Conservation (phyloP, 1,140 invertebrate species). For the Cydia strobilella region DNA sequence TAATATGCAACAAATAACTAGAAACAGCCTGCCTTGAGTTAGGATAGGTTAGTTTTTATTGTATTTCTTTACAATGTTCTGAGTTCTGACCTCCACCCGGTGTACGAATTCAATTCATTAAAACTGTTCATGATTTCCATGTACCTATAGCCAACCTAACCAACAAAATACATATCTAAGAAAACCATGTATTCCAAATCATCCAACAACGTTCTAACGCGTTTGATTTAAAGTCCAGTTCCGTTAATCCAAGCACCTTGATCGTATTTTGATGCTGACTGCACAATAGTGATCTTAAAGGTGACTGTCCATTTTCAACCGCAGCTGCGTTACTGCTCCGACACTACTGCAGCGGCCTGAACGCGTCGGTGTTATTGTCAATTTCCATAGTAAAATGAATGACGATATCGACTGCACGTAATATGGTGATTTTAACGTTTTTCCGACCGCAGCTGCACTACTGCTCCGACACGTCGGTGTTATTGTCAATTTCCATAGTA, state of each 20-base stretch:
- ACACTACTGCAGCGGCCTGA: too few relatives aligned
- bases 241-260: neutral
- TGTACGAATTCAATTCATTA: slow-evolving; percentile 52
- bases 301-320: too few relatives aligned
- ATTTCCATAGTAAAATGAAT: too few relatives aligned
- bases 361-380: too few relatives aligned
- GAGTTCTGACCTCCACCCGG: slow-evolving; percentile 46
- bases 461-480: too few relatives aligned
- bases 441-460: too few relatives aligned
- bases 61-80: slow-evolving; percentile 35
- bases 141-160: neutral
- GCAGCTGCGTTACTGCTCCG: too few relatives aligned
- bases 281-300: slow-evolving; percentile 43
- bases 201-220: neutral
- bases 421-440: too few relatives aligned
- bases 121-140: slow-evolving; percentile 46
- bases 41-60: neutral
- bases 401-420: too few relatives aligned
- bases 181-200: neutral
- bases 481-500: too few relatives aligned
- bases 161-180: neutral
- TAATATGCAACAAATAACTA: neutral
- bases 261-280: slow-evolving; percentile 1
- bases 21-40: neutral
- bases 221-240: neutral